Evolutionary conservation across 2,888 invertebrate species (phyloP).

Genomic region (Leptinotarsa haldemani): DNA sequence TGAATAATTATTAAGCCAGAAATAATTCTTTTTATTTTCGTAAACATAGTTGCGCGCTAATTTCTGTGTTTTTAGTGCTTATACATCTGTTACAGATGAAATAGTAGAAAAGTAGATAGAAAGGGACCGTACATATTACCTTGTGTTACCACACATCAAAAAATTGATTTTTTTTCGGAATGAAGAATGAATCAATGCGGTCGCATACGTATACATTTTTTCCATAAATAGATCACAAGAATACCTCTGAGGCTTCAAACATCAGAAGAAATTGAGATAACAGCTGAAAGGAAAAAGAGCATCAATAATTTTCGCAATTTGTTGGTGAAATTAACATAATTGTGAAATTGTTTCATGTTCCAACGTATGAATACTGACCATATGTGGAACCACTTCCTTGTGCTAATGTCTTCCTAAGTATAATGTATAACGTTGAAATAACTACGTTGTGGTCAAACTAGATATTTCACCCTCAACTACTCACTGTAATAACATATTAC

Average conservation of each 20-base stretch:
- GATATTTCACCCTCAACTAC: conserved; percentile 39
- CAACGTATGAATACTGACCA: conserved; percentile 25
- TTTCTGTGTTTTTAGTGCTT: no score
- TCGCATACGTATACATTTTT: no score
- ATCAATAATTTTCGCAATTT: conserved; percentile 25
- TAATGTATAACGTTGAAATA: conserved; percentile 32
- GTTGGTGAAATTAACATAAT: conserved; percentile 23
- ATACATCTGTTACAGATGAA: no score
- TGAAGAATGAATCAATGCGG: no score
- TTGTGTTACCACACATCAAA: no score
- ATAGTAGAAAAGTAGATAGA: no score
- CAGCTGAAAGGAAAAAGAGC: not conserved
- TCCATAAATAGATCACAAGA: no score
- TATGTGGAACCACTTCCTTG: conserved; percentile 33
- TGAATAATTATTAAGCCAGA: no score
- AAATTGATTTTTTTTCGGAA: no score
- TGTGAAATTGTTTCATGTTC: conserved; percentile 20
- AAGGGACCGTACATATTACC: no score
- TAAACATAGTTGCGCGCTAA: no score
- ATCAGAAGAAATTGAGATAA: not conserved
- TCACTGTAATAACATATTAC: conserved; percentile 29
- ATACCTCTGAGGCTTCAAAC: not conserved
- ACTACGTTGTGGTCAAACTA: conserved; percentile 36
- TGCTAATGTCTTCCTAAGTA: conserved; percentile 21
- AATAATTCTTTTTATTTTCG: no score